Percentiles rank a stretch among this genome's conserved stretches.
These are phyloP conservation scores for Dermolepida albohirtum DNA, from an alignment of 2,888 invertebrate species.

Conservation along the genomic window DNA sequence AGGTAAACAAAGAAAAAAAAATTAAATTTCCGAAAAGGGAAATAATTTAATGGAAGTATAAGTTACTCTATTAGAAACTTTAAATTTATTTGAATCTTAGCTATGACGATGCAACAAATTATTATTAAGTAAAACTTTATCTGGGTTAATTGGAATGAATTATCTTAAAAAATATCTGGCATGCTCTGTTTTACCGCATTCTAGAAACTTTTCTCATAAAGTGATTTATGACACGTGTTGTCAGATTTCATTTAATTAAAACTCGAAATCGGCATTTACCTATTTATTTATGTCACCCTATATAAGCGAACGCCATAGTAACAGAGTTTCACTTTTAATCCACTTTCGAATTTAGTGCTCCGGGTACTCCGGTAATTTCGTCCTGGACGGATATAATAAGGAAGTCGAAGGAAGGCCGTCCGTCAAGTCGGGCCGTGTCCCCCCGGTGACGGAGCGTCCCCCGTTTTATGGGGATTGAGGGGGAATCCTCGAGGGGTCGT, in stretches of 20 bases:
- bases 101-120: no score
- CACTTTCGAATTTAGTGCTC: conserved; percentile 34
- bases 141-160: no score
- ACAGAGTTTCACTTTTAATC: conserved; percentile 31
- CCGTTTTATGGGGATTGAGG: conserved; percentile 3
- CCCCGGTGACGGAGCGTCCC: neutral
- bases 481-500: conserved; percentile 41
- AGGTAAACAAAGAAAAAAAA: no score
- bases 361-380: conserved; percentile 29
- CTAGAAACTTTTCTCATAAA: no score
- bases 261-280: conserved; percentile 5
- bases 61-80: no score
- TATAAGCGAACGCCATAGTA: neutral
- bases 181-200: no score
- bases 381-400: conserved; percentile 34
- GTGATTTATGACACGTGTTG: no score
- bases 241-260: neutral
- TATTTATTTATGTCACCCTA: conserved; percentile 12
- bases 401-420: conserved; percentile 35
- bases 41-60: no score
- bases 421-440: conserved; percentile 17
- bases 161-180: no score
- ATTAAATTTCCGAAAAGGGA: no score
- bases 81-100: no score
- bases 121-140: no score